Conservation (phyloP, 2,113 vertebrate genomes). For the Podarcis cretensis region DNA sequence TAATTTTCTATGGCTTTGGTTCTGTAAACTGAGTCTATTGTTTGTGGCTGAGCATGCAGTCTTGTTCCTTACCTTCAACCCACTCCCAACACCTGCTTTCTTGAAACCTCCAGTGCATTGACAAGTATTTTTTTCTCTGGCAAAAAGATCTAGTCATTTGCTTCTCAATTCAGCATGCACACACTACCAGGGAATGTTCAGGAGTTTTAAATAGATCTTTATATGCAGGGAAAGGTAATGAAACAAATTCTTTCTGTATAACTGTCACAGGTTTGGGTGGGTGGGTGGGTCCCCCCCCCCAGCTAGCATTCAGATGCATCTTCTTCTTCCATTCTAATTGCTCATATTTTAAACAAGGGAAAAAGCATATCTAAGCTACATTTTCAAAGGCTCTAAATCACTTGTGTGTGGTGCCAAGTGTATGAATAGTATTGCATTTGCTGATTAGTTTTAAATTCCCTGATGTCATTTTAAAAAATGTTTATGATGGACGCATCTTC, state of each 20-base stretch:
- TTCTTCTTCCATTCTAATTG: background rate
- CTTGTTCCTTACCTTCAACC: background rate
- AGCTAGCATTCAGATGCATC: background rate
- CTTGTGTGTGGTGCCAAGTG: background rate
- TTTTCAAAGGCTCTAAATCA: background rate
- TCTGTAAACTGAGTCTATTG: background rate
- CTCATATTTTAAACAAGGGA: background rate
- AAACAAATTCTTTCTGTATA: background rate
- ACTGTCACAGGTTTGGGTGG: background rate
- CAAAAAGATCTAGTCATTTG: background rate
- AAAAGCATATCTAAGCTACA: background rate
- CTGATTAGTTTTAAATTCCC: background rate
- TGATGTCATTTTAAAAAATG: background rate
- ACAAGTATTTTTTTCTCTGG: background rate
- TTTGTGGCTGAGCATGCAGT: background rate
- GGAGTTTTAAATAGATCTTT: background rate
- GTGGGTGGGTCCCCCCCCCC: background rate
- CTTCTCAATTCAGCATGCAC: background rate
- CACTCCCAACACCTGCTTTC: background rate
- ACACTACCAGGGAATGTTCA: background rate
- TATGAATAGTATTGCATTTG: background rate
- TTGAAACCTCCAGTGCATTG: background rate
- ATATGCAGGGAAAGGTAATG: background rate
- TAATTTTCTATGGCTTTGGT: conserved; percentile 3
- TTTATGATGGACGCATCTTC: background rate